These are phyloP conservation scores for Dasypogon diadema DNA, from an alignment of 2,888 invertebrate genomes.

Conservation along the genomic window DNA sequence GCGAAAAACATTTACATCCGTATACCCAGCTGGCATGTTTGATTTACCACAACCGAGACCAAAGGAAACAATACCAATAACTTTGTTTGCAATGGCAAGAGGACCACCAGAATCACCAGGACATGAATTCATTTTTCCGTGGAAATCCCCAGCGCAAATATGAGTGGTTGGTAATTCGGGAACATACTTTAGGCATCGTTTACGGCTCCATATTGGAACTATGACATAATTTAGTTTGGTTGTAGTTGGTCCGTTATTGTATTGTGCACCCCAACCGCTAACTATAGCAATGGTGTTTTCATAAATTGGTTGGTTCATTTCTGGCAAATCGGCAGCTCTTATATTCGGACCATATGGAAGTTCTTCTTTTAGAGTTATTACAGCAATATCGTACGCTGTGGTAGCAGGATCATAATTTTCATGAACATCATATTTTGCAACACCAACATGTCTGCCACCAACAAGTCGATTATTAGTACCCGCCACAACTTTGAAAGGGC, in stretches of 20 bases:
- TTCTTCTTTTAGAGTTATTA: background rate
- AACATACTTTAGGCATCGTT: constrained; percentile 61
- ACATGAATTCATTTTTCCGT: constrained; percentile 64
- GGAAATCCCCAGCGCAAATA: constrained; percentile 70
- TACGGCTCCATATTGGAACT: background rate
- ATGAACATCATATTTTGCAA: no score
- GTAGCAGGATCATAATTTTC: no score
- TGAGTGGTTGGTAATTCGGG: constrained; percentile 63
- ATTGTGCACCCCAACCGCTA: constrained; percentile 53
- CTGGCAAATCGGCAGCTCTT: background rate
- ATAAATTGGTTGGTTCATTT: background rate
- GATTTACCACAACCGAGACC: no score
- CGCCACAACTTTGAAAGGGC: constrained; percentile 60
- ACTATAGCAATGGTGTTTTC: constrained; percentile 19
- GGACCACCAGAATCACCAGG: no score
- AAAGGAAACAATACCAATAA: no score
- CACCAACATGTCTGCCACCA: background rate
- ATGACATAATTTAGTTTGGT: background rate
- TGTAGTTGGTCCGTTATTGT: background rate
- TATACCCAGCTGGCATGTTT: no score
- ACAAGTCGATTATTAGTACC: background rate
- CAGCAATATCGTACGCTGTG: background rate
- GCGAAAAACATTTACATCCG: no score
- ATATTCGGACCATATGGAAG: background rate
- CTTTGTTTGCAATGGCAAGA: no score